Evolutionary conservation across 2,888 invertebrate species (phyloP).

Genomic region (Trypoxylon attenuatum): DNA sequence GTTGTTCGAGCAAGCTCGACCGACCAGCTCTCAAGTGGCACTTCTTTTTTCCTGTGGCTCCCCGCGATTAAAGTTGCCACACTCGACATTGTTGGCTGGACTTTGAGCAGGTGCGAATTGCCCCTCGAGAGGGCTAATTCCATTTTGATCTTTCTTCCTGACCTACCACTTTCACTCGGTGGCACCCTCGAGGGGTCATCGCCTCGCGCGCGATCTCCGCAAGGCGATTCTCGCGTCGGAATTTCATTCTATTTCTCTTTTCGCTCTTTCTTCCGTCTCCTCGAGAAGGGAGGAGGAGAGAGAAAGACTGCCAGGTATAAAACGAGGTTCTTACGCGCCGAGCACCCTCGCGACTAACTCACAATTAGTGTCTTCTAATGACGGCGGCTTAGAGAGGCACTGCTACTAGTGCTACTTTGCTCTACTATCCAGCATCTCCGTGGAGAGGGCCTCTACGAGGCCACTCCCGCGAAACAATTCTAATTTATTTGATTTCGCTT

Average conservation of each 20-base stretch:
- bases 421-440: background rate
- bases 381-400: conserved; percentile 40
- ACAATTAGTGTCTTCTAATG: conserved; percentile 59
- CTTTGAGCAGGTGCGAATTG: background rate
- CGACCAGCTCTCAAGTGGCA: background rate
- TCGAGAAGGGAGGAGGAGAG: background rate
- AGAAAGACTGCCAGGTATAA: conserved; percentile 20
- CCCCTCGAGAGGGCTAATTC: background rate
- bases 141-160: background rate
- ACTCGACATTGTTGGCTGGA: background rate
- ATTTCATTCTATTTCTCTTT: too few species aligned
- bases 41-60: background rate
- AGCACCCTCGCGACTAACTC: conserved; percentile 53
- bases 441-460: conserved; percentile 1
- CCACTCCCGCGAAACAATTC: conserved; percentile 1
- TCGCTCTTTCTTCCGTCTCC: too few species aligned
- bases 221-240: background rate
- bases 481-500: background rate
- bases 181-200: background rate
- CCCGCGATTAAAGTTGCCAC: background rate
- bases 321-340: conserved; percentile 39
- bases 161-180: background rate
- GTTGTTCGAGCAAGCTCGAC: background rate
- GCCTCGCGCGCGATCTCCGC: background rate
- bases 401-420: background rate